Base-by-base conservation (phyloP, 2,888 invertebrate species). In the Gisinianus flammeolus region DNA sequence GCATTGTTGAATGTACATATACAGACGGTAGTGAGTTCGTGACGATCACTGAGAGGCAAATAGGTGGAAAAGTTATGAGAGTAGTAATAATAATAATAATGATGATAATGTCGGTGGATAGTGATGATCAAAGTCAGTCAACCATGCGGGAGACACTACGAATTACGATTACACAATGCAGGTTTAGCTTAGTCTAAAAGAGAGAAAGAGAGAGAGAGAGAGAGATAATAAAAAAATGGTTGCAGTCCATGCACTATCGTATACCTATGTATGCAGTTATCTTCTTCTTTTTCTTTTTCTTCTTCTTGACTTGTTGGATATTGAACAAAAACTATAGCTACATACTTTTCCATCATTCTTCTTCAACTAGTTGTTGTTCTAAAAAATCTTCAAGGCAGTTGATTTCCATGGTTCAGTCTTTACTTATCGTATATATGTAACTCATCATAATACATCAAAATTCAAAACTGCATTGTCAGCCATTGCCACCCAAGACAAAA, bases 41-140 rank as follows among this genome's bases (percentile, higher is more conserved):
- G 62, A 62, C 26, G 62, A 26, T 62, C 26, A 62, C 26, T 24
- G 62, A 62, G 62, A 26, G 28, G 62, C 62, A 62, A 62, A 62
- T 62, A 62, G 62, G 62, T 24, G 26, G 28, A 62, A 62, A 62
- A 62, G 62, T 62, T 62, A 26, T 26, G 62, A 62, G 62, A 26
- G 58, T 56, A 26, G 62, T 62, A 26, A 26, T 62, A 62, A 62
- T 28, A 26, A 62, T 62, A 62, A 62, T 24, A 26, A 62, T 26
- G 26, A 62, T 62, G 22, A 24, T 6, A 6, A 62, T 6, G 54
- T 44, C 16, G 44, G 44, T 44, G 44, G 19, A 44, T 44, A 12
- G 44, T 44, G 16, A 44, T n/a, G n/a, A n/a, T n/a, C n/a, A n/a
- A n/a, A n/a, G n/a, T n/a, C n/a, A n/a, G n/a, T 44, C 44, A 44